Evolutionary conservation across 2,888 invertebrate species (phyloP), one percentile per base, ranked within the genome.

Genomic region (Syrista parreyssii): DNA sequence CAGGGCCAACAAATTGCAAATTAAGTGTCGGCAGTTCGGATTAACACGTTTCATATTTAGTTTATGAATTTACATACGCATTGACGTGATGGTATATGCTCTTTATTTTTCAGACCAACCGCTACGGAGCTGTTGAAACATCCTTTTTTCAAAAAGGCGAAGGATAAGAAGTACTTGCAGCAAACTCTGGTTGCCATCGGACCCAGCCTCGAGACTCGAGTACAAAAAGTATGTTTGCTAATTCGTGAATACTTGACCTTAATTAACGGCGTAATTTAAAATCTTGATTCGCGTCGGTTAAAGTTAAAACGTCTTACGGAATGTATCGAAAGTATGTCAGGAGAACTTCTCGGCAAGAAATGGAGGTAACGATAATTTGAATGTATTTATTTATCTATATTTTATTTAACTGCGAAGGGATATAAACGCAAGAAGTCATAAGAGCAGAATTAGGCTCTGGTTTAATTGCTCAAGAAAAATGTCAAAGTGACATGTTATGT

Each of bases 91-190:
- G 12, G 15, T 9, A 23, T 55, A 55, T 55, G 9, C 55, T 55
- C 6, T 73, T 74, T 55, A 75, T 36, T 75, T 89, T 88, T 74
- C 81, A 93, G 96, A 86, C 99, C 99, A 11, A 97, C 98, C 0
- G 99, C 99, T 31, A 96, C 97, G 68, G 99, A 99, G 91, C 93
- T 99, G 75, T 92, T 99, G 78, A 99, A 99, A 92, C 98, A 99
- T 92, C 97, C 98, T 3, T 99, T 99, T 92, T 99, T 99, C 92
- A 98, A 97, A 91, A 99, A 99, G 92, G 97, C 98, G 12, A 99
- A 99, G 92, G 98, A 98, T 90, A 96, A 96, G 89, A 97, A 96
- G 89, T 97, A 97, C 92, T 92, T 98, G 71, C 96, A 96, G 80
- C 96, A 97, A 89, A 97, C 97, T 1, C 92, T 98, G 84, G 95